Conservation (phyloP, 2,113 vertebrate species). For the Polyodon spathula region DNA sequence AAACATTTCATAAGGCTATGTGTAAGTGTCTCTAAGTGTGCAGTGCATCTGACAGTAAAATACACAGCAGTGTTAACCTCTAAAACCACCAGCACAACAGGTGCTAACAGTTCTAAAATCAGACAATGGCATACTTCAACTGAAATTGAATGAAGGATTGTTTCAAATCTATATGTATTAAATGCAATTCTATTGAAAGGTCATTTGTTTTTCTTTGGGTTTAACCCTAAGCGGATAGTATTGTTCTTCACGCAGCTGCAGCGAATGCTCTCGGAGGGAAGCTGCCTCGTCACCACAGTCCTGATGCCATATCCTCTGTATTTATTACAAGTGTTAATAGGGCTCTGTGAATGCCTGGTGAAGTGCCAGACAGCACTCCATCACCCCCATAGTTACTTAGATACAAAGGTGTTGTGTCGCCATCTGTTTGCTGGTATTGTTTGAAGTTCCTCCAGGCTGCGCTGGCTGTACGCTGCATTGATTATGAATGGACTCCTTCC, state of each 20-base stretch:
- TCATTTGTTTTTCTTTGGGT: not conserved
- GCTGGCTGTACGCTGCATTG: not conserved
- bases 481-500: not conserved
- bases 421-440: constrained; percentile 2
- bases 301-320: not conserved
- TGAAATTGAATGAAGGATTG: constrained; percentile 1
- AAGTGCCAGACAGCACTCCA: not conserved
- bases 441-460: not conserved
- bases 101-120: not conserved
- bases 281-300: not conserved
- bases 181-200: not conserved
- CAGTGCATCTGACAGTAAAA: too few relatives aligned
- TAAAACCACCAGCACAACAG: not conserved
- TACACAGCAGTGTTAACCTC: too few relatives aligned
- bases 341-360: not conserved
- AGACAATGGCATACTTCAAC: not conserved
- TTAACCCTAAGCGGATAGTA: not conserved
- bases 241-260: not conserved
- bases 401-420: constrained; percentile 2
- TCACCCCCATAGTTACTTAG: not conserved
- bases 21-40: too few relatives aligned
- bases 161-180: not conserved
- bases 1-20: too few relatives aligned
- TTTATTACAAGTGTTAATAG: not conserved
- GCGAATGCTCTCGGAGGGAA: not conserved